These are phyloP conservation scores for Meloidogyne exigua DNA, from an alignment of 1,140 invertebrate genomes.

Conservation along the genomic window DNA sequence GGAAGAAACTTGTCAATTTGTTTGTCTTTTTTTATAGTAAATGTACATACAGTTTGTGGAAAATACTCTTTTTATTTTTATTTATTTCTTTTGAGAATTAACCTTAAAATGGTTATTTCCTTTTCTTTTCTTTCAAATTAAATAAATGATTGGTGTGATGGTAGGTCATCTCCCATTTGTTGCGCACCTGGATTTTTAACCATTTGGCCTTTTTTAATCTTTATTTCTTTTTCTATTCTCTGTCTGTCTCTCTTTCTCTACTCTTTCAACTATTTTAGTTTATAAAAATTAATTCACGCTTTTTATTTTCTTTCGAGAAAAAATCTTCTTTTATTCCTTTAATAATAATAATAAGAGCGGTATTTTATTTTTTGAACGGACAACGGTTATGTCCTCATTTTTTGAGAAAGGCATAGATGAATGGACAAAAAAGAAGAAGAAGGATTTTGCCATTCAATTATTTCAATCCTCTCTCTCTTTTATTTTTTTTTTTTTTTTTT, in stretches of 20 bases:
- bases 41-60: background rate
- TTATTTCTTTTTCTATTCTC: too few species aligned
- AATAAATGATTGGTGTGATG: too few species aligned
- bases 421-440: background rate
- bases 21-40: background rate
- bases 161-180: background rate
- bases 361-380: background rate
- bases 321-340: background rate
- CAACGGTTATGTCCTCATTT: background rate
- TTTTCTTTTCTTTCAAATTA: too few species aligned
- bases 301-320: background rate
- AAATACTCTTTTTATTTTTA: background rate
- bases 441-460: constrained; percentile 1
- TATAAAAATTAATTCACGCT: constrained; percentile 3
- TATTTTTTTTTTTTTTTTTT: background rate
- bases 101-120: too few species aligned
- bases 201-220: background rate
- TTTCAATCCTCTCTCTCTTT: background rate
- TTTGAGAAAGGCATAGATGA: background rate
- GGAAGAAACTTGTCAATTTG: background rate
- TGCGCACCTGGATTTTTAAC: background rate
- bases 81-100: background rate
- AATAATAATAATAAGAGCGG: background rate
- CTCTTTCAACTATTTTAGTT: background rate
- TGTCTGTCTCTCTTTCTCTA: too few species aligned